These are phyloP conservation scores for Caretta caretta DNA, from an alignment of 2,113 vertebrate genomes.

Conservation along the genomic window DNA sequence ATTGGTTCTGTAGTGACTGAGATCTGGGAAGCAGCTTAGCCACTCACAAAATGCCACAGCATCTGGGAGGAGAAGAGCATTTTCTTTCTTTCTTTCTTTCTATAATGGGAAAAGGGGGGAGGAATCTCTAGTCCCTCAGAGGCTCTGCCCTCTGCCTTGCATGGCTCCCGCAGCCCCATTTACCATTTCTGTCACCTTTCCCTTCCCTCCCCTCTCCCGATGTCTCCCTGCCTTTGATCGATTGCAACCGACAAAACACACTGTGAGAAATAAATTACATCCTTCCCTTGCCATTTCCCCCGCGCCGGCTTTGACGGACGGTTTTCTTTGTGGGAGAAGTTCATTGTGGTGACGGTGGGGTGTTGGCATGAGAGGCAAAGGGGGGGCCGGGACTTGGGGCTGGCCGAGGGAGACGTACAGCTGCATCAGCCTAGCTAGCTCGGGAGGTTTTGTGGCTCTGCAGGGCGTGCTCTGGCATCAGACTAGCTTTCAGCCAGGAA, in stretches of 20 bases:
- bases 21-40: background rate
- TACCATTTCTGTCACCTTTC: conserved; percentile 34
- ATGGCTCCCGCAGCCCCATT: conserved; percentile 14
- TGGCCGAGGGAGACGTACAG: background rate
- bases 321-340: background rate
- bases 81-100: background rate
- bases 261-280: conserved; percentile 28
- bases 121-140: background rate
- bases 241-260: conserved; percentile 19
- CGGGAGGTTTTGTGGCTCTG: background rate
- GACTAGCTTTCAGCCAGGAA: background rate
- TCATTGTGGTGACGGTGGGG: background rate
- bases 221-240: conserved; percentile 3
- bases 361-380: background rate
- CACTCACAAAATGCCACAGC: background rate
- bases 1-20: background rate
- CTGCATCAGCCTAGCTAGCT: too few species aligned
- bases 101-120: background rate
- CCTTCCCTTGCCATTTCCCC: background rate
- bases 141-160: background rate
- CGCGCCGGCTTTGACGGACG: background rate
- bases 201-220: background rate
- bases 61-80: background rate
- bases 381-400: background rate
- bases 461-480: background rate